Conservation (phyloP, 2,888 invertebrate genomes). For the Minunthozetes semirufus region DNA sequence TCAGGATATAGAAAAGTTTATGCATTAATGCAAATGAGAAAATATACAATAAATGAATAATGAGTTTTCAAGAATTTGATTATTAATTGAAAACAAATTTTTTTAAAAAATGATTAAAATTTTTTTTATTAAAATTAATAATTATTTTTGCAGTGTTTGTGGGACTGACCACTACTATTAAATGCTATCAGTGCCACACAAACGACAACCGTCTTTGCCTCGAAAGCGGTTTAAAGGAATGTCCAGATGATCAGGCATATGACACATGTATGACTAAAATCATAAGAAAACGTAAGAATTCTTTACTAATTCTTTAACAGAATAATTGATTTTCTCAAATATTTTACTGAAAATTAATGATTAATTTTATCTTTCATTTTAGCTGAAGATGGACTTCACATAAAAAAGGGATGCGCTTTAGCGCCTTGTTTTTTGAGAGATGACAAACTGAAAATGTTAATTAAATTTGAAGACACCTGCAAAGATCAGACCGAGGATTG, state of each 20-base stretch:
- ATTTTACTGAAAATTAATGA: neutral
- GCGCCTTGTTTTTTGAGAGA: constrained; percentile 44
- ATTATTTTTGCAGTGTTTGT: neutral
- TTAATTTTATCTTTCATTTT: neutral
- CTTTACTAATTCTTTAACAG: neutral
- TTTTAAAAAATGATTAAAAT: too few species aligned
- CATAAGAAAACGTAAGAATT: constrained; percentile 37
- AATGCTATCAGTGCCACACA: constrained; percentile 37
- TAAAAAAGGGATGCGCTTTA: constrained; percentile 43
- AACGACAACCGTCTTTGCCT: constrained; percentile 36
- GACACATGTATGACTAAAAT: constrained; percentile 38
- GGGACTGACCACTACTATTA: constrained; percentile 1
- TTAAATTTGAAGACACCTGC: constrained; percentile 40
- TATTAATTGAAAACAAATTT: too few species aligned
- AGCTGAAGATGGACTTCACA: constrained; percentile 29
- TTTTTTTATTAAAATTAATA: too few species aligned
- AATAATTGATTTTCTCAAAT: too few species aligned
- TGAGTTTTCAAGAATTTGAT: too few species aligned
- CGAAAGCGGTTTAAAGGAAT: constrained; percentile 30
- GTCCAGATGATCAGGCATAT: constrained; percentile 39
- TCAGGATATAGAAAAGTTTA: too few species aligned
- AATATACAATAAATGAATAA: too few species aligned
- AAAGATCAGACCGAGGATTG: constrained; percentile 43
- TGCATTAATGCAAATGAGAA: too few species aligned
- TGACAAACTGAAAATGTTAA: constrained; percentile 38